phyloP scores from a whole-genome alignment of 2,888 invertebrate species.

The Dolomedes plantarius region DNA sequence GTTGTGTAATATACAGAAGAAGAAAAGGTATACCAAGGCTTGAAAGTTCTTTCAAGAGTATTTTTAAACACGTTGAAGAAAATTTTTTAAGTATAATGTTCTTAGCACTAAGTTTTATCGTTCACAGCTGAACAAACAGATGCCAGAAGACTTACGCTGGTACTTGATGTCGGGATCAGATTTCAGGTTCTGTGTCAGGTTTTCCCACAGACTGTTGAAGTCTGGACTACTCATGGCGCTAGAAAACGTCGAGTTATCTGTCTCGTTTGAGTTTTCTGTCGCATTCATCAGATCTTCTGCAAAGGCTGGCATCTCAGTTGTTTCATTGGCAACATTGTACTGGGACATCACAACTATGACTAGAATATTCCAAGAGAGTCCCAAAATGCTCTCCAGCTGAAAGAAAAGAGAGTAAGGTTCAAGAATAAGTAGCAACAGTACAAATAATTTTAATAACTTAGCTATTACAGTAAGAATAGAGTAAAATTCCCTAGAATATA shows the following conservation, averaged over 20 bases:
- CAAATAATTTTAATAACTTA: too few species aligned
- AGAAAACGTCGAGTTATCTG: neutral
- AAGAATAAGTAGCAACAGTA: too few species aligned
- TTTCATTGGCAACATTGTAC: neutral
- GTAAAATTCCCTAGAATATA: too few species aligned
- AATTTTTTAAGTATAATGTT: too few species aligned
- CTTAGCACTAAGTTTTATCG: too few species aligned
- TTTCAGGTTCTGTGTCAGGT: slow-evolving; percentile 31
- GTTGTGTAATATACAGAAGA: too few species aligned
- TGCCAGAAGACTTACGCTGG: neutral
- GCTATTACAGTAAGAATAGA: too few species aligned
- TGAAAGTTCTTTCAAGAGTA: too few species aligned
- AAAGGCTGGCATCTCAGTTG: neutral
- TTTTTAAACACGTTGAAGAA: too few species aligned
- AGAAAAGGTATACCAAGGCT: too few species aligned
- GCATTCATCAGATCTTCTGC: neutral
- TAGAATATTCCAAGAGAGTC: slow-evolving; percentile 66
- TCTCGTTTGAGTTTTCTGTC: neutral
- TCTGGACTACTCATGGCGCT: neutral
- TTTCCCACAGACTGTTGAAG: slow-evolving; percentile 22
- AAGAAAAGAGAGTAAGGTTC: neutral
- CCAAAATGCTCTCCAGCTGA: slow-evolving; percentile 63
- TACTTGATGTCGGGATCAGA: slow-evolving; percentile 14
- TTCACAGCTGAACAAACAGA: too few species aligned
- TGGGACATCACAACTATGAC: slow-evolving; percentile 62